Percentiles rank a stretch among this genome's conserved stretches.
Evolutionary conservation across 2,797 vertebrate genomes (phyloP).

Genomic region (Chaunax sp.): DNA sequence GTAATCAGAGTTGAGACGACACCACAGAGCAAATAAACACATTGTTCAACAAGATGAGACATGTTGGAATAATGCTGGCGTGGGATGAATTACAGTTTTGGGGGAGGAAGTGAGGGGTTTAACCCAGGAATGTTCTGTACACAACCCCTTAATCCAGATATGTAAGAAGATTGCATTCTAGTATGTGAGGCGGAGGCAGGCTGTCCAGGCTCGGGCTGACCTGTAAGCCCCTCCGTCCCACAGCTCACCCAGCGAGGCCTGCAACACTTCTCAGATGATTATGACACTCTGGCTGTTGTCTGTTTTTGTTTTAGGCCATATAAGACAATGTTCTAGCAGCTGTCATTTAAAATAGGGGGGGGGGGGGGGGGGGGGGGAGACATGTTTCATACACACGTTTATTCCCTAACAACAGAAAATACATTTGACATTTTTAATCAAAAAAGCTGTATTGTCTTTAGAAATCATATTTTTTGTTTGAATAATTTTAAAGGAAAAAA

Average conservation of each 20-base stretch:
- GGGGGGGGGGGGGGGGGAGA: too few species aligned
- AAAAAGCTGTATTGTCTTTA: too few species aligned
- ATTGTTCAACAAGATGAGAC: conserved; percentile 36
- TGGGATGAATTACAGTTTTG: conserved; percentile 39
- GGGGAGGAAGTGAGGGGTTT: conserved; percentile 33
- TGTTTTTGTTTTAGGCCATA: conserved; percentile 46
- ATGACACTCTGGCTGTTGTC: conserved; percentile 29
- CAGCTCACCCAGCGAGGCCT: conserved; percentile 52
- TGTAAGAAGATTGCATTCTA: conserved; percentile 79
- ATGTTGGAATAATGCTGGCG: conserved; percentile 33
- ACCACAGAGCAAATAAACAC: conserved; percentile 13
- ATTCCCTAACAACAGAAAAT: too few species aligned
- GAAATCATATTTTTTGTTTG: too few species aligned
- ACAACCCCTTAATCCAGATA: conserved; percentile 75
- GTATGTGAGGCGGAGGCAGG: conserved; percentile 34
- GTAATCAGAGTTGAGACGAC: conserved; percentile 3
- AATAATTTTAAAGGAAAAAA: too few species aligned
- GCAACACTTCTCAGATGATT: conserved; percentile 61
- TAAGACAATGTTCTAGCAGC: conserved; percentile 19
- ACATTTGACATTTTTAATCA: too few species aligned
- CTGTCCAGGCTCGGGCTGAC: conserved; percentile 54
- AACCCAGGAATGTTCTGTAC: conserved; percentile 60
- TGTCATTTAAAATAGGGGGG: not conserved
- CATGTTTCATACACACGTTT: not conserved
- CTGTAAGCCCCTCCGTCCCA: conserved; percentile 59